Evolutionary conservation across 2,113 vertebrate genomes (phyloP).

Genomic region (Prinia subflava): DNA sequence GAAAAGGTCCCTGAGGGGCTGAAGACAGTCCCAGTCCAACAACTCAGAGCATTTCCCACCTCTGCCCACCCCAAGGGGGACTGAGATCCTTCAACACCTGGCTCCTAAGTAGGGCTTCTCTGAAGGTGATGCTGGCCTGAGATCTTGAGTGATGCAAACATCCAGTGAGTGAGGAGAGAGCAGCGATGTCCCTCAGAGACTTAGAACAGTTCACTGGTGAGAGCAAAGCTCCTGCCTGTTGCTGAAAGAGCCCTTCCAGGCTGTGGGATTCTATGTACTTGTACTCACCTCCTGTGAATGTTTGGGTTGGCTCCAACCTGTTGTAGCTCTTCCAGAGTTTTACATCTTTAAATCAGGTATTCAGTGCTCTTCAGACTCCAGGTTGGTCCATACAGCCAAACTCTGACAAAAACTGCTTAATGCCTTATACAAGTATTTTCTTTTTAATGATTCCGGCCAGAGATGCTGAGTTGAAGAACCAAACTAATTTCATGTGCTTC

Average conservation of each 20-base stretch:
- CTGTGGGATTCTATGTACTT: background rate
- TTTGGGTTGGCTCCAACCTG: background rate
- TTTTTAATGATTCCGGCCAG: constrained; percentile 54
- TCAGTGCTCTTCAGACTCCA: background rate
- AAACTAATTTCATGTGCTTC: constrained; percentile 76
- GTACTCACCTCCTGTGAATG: background rate
- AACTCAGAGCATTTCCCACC: background rate
- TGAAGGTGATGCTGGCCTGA: background rate
- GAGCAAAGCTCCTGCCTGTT: background rate
- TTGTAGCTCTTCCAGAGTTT: background rate
- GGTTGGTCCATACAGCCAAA: constrained; percentile 18
- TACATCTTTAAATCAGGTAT: background rate
- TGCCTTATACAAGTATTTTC: constrained; percentile 56
- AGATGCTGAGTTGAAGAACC: constrained; percentile 58
- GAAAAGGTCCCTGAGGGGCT: background rate
- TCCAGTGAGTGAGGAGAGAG: background rate
- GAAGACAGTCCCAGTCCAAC: background rate
- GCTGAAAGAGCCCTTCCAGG: background rate
- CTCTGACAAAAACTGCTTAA: constrained; percentile 32
- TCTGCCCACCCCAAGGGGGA: background rate
- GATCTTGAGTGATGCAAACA: background rate
- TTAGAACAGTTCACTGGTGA: background rate
- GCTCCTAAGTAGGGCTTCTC: background rate
- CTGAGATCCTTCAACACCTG: background rate
- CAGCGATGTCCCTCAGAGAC: background rate